Evolutionary conservation across 2,888 invertebrate species (phyloP).

Genomic region (Phoronis australis): DNA sequence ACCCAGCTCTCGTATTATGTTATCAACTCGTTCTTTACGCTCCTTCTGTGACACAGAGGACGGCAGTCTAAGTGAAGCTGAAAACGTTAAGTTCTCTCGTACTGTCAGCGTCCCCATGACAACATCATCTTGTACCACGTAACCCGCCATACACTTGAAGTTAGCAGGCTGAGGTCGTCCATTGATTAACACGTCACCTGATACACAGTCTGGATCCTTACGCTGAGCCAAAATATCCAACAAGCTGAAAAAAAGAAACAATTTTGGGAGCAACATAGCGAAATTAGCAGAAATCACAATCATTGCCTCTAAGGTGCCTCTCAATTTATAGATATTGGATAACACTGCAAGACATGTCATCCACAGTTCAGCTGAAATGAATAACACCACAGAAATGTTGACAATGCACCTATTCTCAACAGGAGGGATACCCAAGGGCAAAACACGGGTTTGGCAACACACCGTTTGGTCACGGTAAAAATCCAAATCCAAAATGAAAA

Average conservation of each 20-base stretch:
- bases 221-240: constrained; percentile 48
- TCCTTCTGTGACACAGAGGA: constrained; percentile 18
- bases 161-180: constrained; percentile 44
- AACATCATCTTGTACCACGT: constrained; percentile 53
- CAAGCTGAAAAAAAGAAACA: constrained; percentile 25
- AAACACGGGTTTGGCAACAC: no score
- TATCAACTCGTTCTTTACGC: constrained; percentile 31
- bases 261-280: no score
- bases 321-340: no score
- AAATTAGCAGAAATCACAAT: no score
- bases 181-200: constrained; percentile 44
- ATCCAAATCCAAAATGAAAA: no score
- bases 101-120: constrained; percentile 52
- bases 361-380: no score
- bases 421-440: no score
- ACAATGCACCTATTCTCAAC: no score
- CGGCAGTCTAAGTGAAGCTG: constrained; percentile 46
- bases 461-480: no score
- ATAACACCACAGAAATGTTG: no score
- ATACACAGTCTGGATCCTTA: constrained; percentile 39
- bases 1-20: constrained; percentile 45
- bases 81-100: constrained; percentile 48
- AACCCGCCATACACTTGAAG: constrained; percentile 52
- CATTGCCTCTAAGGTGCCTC: no score
- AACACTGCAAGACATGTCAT: no score